phyloP scores from a whole-genome alignment of 2,888 invertebrate genomes.

The Selenia dentaria region DNA sequence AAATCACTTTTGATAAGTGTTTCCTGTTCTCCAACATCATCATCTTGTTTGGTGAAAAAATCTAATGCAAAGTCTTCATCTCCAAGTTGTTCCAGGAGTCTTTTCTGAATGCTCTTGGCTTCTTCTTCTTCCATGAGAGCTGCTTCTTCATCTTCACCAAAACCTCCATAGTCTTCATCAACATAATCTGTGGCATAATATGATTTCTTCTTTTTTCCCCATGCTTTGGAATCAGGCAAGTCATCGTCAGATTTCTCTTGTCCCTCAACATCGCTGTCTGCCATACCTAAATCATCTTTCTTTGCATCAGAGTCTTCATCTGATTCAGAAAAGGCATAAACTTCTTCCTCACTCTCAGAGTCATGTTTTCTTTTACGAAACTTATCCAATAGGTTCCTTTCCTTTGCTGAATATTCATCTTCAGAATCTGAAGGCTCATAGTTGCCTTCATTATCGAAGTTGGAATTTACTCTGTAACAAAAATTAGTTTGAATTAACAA shows the following conservation, averaged over 20 bases:
- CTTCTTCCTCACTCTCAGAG: constrained; percentile 86
- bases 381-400: constrained; percentile 86
- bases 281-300: constrained; percentile 76
- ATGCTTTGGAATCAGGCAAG: constrained; percentile 92
- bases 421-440: constrained; percentile 89
- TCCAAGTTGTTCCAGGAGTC: constrained; percentile 90
- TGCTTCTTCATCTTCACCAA: constrained; percentile 88
- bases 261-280: constrained; percentile 91
- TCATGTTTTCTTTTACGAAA: constrained; percentile 81
- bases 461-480: constrained; percentile 67
- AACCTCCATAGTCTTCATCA: constrained; percentile 92
- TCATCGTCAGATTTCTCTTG: constrained; percentile 87
- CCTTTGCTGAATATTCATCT: constrained; percentile 88
- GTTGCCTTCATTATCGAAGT: constrained; percentile 75
- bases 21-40: constrained; percentile 71
- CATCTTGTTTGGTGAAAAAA: constrained; percentile 70
- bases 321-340: constrained; percentile 85
- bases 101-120: constrained; percentile 91
- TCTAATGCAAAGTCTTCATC: constrained; percentile 91
- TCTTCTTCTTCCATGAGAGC: constrained; percentile 92
- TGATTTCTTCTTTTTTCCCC: constrained; percentile 92
- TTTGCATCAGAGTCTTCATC: constrained; percentile 73
- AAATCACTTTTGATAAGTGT: constrained; percentile 90
- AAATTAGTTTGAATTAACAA: too few relatives aligned
- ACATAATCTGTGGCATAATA: constrained; percentile 96